Base-by-base conservation (phyloP, 2,888 invertebrate species). In the Halictus ligatus region DNA sequence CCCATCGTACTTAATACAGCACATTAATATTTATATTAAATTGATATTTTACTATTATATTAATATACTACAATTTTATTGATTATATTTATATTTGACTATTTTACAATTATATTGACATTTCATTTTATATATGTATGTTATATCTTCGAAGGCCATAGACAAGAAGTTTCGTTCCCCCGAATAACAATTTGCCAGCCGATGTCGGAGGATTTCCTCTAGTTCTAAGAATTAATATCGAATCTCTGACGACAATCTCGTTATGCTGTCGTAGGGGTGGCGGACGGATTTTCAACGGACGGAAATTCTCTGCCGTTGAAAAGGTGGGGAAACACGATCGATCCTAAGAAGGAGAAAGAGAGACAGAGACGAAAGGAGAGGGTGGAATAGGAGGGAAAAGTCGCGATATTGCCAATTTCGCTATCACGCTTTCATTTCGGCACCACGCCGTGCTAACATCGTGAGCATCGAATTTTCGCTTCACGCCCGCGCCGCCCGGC, bases 391-490 rank as follows among this genome's bases (percentile, higher is more conserved):
- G 48, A 69, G 85, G 83, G 80, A 81, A 90, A 89, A 84, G 87
- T 89, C 88, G 90, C 91, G 93, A 94, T 94, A 94, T 94, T 94
- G 93, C 93, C 93, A 94, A 94, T 94, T 94, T 94, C 92, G 91
- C 92, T 93, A 93, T 93, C 92, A 89, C 92, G 89, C 91, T 91
- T 92, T 93, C 93, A 92, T 93, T 93, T 92, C 92, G 89, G 78
- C 86, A 50, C 85, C 83, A 82, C 86, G 87, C 83, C 75, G 75
- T 83, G 83, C 83, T 89, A 88, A 89, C 89, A 78, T 85, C 88
- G 85, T 90, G 77, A 83, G 76, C 80, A 81, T 81, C 88, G 88
- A 88, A 88, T 89, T 91, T 89, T 89, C 90, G 76, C 80, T 78
- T 72, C 80, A 72, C 86, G 85, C 82, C 81, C 73, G 67, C 12